Conservation (phyloP, 2,113 vertebrate genomes). For the Dolichotis patagonum region DNA sequence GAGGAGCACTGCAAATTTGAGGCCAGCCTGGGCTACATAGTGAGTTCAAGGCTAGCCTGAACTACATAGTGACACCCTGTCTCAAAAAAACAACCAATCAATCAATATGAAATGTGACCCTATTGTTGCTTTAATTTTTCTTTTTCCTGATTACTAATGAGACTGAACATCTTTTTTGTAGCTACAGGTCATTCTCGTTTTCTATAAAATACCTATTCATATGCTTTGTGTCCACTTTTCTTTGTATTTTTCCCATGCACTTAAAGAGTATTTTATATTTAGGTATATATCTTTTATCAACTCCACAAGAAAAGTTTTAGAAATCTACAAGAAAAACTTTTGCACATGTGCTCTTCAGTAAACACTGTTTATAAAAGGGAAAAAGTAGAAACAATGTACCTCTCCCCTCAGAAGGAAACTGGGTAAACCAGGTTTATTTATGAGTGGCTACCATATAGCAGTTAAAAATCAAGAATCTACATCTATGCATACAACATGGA, state of each 20-base stretch:
- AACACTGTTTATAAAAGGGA: background rate
- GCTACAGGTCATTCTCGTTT: background rate
- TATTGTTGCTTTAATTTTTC: background rate
- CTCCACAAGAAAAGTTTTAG: conserved; percentile 27
- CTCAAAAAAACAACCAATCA: background rate
- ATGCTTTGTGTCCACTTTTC: background rate
- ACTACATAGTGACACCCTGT: background rate
- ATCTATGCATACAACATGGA: background rate
- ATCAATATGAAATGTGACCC: background rate
- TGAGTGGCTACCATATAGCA: background rate
- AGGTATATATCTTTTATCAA: background rate
- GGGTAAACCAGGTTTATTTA: background rate
- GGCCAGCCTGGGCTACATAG: background rate
- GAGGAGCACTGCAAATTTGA: background rate
- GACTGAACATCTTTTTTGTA: background rate
- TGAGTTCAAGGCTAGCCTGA: background rate
- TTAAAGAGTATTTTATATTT: background rate
- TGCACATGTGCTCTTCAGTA: background rate
- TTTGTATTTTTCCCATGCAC: conserved; percentile 34
- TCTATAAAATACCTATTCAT: background rate
- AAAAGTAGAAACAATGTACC: background rate
- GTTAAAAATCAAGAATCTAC: conserved; percentile 23
- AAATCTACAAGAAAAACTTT: background rate
- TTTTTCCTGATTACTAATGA: conserved; percentile 23
- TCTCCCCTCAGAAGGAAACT: background rate